A percentile compares a stretch with the other conserved stretches of the same genome.
These are phyloP conservation scores for Oxygymnocypris stewartii DNA, from an alignment of 2,113 vertebrate species.

Conservation along the genomic window DNA sequence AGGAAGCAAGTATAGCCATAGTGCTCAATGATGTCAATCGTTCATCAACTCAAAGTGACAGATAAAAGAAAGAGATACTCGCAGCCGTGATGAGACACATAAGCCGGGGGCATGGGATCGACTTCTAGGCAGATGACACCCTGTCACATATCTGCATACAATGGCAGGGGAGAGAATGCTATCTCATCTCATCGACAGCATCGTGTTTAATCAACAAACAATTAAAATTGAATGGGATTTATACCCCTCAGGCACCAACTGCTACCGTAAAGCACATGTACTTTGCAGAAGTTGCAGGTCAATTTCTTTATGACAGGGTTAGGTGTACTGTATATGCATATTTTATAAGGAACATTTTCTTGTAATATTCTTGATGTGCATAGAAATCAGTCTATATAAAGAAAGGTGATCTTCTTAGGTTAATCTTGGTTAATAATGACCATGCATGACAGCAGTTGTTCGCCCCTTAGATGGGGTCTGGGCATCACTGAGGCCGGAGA, in stretches of 20 bases:
- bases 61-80: conserved; percentile 41
- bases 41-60: conserved; percentile 39
- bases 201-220: conserved; percentile 47
- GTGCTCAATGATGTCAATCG: conserved; percentile 25
- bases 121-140: conserved; percentile 54
- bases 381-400: conserved; percentile 31
- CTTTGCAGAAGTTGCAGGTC: conserved; percentile 25
- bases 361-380: conserved; percentile 43
- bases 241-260: conserved; percentile 3
- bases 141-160: conserved; percentile 54
- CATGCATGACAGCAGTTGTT: not conserved
- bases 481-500: not conserved
- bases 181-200: conserved; percentile 37
- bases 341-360: not conserved
- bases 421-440: not conserved
- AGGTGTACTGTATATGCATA: conserved; percentile 31
- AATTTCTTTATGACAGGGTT: not conserved
- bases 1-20: conserved; percentile 7
- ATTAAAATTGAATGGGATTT: conserved; percentile 40
- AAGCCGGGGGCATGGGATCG: conserved; percentile 47
- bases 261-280: conserved; percentile 13
- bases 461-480: not conserved
- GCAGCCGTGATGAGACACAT: conserved; percentile 44
- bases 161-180: conserved; percentile 45
- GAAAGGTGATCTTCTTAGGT: conserved; percentile 32